Base-by-base conservation (phyloP, 2,888 invertebrate genomes). In the Beris chalybata region DNA sequence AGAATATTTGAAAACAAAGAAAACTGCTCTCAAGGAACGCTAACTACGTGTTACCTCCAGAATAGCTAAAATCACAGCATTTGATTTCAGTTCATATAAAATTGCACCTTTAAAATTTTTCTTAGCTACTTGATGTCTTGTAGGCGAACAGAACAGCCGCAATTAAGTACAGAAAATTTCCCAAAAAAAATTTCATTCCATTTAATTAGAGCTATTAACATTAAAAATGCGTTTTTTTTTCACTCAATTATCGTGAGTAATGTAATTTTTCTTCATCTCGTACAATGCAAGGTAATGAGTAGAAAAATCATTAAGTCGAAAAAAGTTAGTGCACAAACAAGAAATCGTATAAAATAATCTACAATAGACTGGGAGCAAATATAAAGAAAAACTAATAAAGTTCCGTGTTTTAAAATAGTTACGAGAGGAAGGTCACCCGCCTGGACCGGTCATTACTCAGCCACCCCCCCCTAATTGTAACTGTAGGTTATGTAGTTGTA, bases 351-450 rank as follows among this genome's bases (percentile, higher is more conserved):
- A 38, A 57, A 29, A 31, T 4, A 54, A 31, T 54, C 31, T 31
- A 54, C 38, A 38, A 38, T 38, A 9, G 38, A 38, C 38, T 38
- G 38, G 38, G 9, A 5, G 9, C 38, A 9, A 38, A 38, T 38
- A 38, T 7, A 38, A 38, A 38, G 38, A 38, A 38, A 38, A 5
- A 15, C 1, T 32, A 55, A 55, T 55, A 43, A 57, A 57, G 57
- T 57, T 57, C 57, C 57, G 57, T 22, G 45, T 57, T 57, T 45
- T 29, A 38, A 45, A 57, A 45, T 13, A 15, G 44, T 45, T 45
- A 57, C 45, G 22, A 45, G 45, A 22, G 29, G 57, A 57, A 57
- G 57, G 57, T 57, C 57, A 45, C 15, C 13, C 54, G 12, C 31
- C 31, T n/a, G n/a, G 54, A 54, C 15, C 38, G 38, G 38, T 38